phyloP scores from a whole-genome alignment of 1,140 invertebrate species.

The Lepidurus apus region DNA sequence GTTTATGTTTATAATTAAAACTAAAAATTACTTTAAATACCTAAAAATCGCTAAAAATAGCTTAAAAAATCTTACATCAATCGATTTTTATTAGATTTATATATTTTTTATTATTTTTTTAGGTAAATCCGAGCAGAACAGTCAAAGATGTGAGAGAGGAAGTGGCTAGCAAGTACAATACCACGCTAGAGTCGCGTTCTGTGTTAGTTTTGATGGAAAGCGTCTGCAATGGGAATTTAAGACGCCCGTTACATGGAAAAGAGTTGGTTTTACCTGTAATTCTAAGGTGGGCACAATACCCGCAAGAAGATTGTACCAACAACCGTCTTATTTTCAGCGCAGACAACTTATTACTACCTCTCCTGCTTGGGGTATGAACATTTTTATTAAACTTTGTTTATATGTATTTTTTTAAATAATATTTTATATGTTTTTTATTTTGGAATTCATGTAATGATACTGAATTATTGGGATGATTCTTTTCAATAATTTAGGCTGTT shows the following conservation, averaged over 20 bases:
- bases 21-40: not conserved
- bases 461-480: constrained; percentile 25
- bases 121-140: constrained; percentile 70
- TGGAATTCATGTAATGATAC: not conserved
- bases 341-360: constrained; percentile 20
- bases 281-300: constrained; percentile 76
- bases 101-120: constrained; percentile 30
- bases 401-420: too few species aligned
- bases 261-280: constrained; percentile 65
- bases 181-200: constrained; percentile 55
- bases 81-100: not conserved
- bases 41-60: not conserved
- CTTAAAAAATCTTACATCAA: too few species aligned
- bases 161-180: constrained; percentile 52
- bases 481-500: constrained; percentile 46
- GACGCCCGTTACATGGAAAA: constrained; percentile 68
- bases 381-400: too few species aligned
- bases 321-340: constrained; percentile 65
- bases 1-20: not conserved
- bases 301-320: constrained; percentile 68
- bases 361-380: not conserved
- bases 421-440: too few species aligned
- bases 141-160: constrained; percentile 63
- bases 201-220: constrained; percentile 58
- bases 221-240: constrained; percentile 62